Evolutionary conservation across 2,113 vertebrate species (phyloP), one percentile per base, ranked within the genome.

Genomic region (Pseudopipra pipra): DNA sequence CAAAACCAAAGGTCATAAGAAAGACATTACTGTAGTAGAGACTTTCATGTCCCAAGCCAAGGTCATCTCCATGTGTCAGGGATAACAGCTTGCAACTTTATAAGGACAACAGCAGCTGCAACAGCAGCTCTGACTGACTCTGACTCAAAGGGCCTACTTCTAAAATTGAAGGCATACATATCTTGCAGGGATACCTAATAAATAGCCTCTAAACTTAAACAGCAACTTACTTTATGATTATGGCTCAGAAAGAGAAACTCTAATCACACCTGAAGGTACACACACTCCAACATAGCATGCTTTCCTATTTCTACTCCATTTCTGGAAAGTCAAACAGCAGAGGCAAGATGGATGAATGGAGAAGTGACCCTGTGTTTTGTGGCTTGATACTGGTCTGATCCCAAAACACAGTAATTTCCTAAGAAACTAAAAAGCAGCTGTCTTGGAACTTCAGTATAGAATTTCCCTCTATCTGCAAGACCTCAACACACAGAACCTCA

Each of bases 1-100:
- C 92, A 95, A 92, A 86, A 67, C 7, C 65, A 75, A 93, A 93
- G 73, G 92, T 93, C 82, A 31, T 0, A 77, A 85, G 59, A 93
- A 93, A 58, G 81, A 39, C 21, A 5, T 28, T 33, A 43, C 59
- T 52, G 2, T 47, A 47, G 55, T 16, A 63, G 27, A 88, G 35
- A 35, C 78, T 73, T 79, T 51, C 51, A 47, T 13, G 43, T 73
- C 85, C 52, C 52, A 62, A 77, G 68, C 30, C 78, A 93, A 79
- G 59, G 85, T 84, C 63, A 85, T 19, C n/a, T 39, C 63, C 81
- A 62, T 8, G 0, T 43, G 65, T 80, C 68, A 80, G 58, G 51
- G 63, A 28, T 74, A 88, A 62, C 37, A 41, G 33, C 39, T 71
- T 88, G 55, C 51, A 85, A 54, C 83, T 62, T 86, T 80, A 8